These are phyloP conservation scores for Brachionus rotundiformis DNA, from an alignment of 1,140 invertebrate species.

Conservation along the genomic window DNA sequence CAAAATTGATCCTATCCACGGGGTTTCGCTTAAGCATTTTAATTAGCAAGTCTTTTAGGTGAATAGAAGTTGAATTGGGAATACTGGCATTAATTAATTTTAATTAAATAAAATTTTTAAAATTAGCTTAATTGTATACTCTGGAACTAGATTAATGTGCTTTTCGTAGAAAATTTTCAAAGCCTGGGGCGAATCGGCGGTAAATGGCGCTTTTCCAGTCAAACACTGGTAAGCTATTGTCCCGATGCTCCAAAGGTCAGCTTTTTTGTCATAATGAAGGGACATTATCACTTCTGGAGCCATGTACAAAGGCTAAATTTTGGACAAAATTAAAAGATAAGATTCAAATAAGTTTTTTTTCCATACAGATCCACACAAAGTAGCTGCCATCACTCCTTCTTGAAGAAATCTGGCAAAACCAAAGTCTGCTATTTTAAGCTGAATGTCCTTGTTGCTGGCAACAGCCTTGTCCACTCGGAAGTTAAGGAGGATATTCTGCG, in stretches of 20 bases:
- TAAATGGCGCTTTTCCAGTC: conserved; percentile 95
- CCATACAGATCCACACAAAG: conserved; percentile 82
- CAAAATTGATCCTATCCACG: conserved; percentile 46
- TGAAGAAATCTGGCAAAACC: conserved; percentile 96
- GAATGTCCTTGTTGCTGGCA: not conserved
- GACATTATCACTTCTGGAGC: conserved; percentile 99
- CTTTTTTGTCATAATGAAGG: conserved; percentile 95
- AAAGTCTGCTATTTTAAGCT: conserved; percentile 77
- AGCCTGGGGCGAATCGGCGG: conserved; percentile 95
- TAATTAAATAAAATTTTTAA: not conserved
- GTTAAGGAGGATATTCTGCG: conserved; percentile 90
- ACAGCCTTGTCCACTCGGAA: conserved; percentile 88
- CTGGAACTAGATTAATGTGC: conserved; percentile 88
- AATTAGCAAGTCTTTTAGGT: conserved; percentile 49
- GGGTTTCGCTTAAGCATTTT: conserved; percentile 48
- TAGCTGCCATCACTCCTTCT: conserved; percentile 98
- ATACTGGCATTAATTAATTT: conserved; percentile 19
- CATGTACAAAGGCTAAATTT: conserved; percentile 91
- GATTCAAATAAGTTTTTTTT: not conserved
- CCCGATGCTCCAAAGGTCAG: conserved; percentile 96
- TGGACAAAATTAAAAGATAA: not conserved
- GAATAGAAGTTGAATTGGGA: conserved; percentile 37
- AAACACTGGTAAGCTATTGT: conserved; percentile 98
- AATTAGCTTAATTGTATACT: conserved; percentile 67
- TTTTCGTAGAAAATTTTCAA: conserved; percentile 96